Evolutionary conservation across 2,113 vertebrate genomes (phyloP).

Genomic region (Ptychochromis oligacanthus): DNA sequence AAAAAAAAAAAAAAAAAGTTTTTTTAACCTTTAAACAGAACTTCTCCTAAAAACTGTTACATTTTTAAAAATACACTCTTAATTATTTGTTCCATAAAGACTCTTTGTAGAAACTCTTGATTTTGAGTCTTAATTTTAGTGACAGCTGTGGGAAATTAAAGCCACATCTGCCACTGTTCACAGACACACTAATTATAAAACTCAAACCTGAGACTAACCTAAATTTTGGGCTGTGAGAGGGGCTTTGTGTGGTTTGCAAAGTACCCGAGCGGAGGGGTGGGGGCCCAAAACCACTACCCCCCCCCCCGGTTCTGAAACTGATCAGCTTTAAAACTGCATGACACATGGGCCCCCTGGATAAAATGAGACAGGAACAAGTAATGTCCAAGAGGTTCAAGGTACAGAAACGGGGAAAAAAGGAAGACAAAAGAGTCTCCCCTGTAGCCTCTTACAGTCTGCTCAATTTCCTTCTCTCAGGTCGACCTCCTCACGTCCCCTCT

Average conservation of each 20-base stretch:
- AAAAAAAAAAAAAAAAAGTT: neutral
- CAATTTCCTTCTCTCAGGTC: conserved; percentile 55
- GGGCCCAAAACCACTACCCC: conserved; percentile 46
- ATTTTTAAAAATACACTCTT: neutral
- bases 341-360: conserved; percentile 64
- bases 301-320: conserved; percentile 43
- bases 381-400: conserved; percentile 46
- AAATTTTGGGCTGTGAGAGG: conserved; percentile 10
- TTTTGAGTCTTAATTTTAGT: neutral
- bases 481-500: conserved; percentile 44
- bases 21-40: neutral
- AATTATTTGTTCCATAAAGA: neutral
- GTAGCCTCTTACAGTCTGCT: conserved; percentile 43
- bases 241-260: conserved; percentile 55
- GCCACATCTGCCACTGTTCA: conserved; percentile 39
- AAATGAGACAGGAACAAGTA: conserved; percentile 68
- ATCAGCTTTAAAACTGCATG: conserved; percentile 65
- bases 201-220: conserved; percentile 22
- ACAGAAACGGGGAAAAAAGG: neutral
- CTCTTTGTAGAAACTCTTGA: neutral
- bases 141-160: conserved; percentile 27
- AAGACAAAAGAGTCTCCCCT: neutral
- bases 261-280: neutral
- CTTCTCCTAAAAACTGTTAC: neutral
- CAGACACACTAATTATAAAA: conserved; percentile 42